phyloP scores from a whole-genome alignment of 2,888 invertebrate species.

The Drosophila affinis region DNA sequence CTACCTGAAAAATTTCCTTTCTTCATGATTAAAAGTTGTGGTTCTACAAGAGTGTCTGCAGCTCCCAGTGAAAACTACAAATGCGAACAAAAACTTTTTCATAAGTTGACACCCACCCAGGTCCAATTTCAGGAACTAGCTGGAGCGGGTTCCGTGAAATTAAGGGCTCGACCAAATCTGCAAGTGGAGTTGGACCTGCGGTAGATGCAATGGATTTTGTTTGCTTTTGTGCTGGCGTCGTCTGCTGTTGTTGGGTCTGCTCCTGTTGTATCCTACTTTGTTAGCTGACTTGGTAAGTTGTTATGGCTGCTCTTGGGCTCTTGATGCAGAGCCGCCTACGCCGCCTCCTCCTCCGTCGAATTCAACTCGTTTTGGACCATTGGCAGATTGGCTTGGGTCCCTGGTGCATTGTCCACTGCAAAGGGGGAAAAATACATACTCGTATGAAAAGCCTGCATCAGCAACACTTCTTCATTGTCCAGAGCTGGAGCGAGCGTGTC shows the following conservation, averaged over 20 bases:
- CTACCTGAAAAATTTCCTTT: no score
- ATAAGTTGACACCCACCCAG: no score
- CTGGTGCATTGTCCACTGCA: slow-evolving; percentile 62
- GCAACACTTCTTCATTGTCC: slow-evolving; percentile 48
- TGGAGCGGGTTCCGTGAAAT: not conserved
- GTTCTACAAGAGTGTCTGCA: no score
- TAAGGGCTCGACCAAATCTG: not conserved
- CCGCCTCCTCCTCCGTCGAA: not conserved
- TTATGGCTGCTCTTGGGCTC: slow-evolving; percentile 9
- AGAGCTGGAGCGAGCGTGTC: slow-evolving; percentile 48
- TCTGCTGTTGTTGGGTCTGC: slow-evolving; percentile 2
- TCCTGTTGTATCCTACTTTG: slow-evolving; percentile 50
- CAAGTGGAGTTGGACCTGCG: slow-evolving; percentile 18
- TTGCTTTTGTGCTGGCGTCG: slow-evolving; percentile 38
- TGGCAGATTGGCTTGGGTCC: slow-evolving; percentile 27
- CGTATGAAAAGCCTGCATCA: not conserved
- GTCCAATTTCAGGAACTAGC: no score
- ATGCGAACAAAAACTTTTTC: no score
- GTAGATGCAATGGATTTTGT: slow-evolving; percentile 33
- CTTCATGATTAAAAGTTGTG: no score
- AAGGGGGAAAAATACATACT: not conserved
- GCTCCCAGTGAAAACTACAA: no score
- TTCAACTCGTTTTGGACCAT: slow-evolving; percentile 13
- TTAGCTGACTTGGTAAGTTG: slow-evolving; percentile 71
- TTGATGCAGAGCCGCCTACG: no score